Evolutionary conservation across 1,140 invertebrate genomes (phyloP), one percentile per base, ranked within the genome.

Genomic region (Bicyclus anynana): DNA sequence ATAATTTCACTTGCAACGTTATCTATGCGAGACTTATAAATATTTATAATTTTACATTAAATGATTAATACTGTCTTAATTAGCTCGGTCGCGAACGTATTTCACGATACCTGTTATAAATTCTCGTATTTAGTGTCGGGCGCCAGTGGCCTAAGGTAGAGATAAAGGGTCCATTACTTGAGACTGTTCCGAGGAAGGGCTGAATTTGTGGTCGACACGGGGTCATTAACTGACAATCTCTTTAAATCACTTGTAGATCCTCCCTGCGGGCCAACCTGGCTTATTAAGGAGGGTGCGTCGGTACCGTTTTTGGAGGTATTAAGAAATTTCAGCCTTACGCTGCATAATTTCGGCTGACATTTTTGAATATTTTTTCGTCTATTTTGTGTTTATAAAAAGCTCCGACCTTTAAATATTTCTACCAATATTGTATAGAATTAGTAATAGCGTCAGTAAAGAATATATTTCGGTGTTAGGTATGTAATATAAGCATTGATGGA

Each of bases 181-280:
- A 35, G 71, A 66, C 74, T 74, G 69, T 66, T 67, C 62, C 57
- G 67, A 63, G 68, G 73, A 82, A 81, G 80, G 81, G 84, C 80
- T 84, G 64, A 80, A 82, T 80, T 84, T 84, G 84, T 79, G 80
- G 80, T 70, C 75, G 69, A 69, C 74, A 64, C 61, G 60, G 66
- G 63, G 69, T 78, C 80, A 84, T 87, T 85, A 84, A 81, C 83
- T 81, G 83, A 83, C 81, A 87, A 87, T 84, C 80, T 86, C 81
- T 85, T 87, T 84, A 86, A 86, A 86, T 87, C 81, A 80, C 84
- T 87, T 82, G 83, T 74, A 62, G 78, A 85, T 77, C 76, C 71
- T 72, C 74, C 79, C 73, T 55, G 60, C 57, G 69, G 69, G 74
- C 70, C 66, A 54, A 54, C 58, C 72, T 60, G 74, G 53, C 77